These are phyloP conservation scores for Phalloptychus januarius DNA, from an alignment of 2,797 vertebrate species.

Conservation along the genomic window DNA sequence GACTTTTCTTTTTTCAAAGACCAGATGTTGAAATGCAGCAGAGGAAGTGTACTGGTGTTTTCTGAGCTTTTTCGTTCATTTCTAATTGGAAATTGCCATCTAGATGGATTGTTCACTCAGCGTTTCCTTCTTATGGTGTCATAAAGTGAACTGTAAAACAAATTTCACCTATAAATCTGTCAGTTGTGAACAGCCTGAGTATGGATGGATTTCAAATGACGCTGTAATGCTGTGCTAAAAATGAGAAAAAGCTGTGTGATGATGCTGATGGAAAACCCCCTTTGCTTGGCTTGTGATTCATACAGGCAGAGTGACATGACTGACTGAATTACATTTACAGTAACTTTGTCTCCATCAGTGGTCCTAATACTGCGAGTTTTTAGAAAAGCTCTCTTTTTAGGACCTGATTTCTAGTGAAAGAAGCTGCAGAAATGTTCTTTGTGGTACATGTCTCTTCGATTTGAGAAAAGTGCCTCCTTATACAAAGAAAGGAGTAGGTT, in stretches of 20 bases:
- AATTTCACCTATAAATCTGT: conserved; percentile 65
- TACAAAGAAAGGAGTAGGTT: not conserved
- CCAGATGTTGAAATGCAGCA: conserved; percentile 17
- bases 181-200: conserved; percentile 34
- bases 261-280: conserved; percentile 32
- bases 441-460: not conserved
- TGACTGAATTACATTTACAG: conserved; percentile 13
- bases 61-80: not conserved
- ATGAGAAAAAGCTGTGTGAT: conserved; percentile 22
- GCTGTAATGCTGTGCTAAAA: conserved; percentile 25
- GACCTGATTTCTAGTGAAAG: not conserved
- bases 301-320: conserved; percentile 17
- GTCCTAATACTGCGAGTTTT: conserved; percentile 7
- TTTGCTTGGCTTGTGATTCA: conserved; percentile 26
- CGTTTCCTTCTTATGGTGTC: conserved; percentile 34
- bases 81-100: conserved; percentile 48
- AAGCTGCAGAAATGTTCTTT: not conserved
- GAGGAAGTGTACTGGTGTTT: conserved; percentile 15
- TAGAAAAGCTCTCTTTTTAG: not conserved
- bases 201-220: conserved; percentile 49
- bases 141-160: conserved; percentile 69
- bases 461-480: not conserved
- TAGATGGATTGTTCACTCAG: conserved; percentile 45
- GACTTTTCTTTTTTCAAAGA: conserved; percentile 10
- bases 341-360: not conserved